Percentiles rank a stretch among this genome's conserved stretches.
phyloP scores from a whole-genome alignment of 2,113 vertebrate species.

The Eleginops maclovinus region DNA sequence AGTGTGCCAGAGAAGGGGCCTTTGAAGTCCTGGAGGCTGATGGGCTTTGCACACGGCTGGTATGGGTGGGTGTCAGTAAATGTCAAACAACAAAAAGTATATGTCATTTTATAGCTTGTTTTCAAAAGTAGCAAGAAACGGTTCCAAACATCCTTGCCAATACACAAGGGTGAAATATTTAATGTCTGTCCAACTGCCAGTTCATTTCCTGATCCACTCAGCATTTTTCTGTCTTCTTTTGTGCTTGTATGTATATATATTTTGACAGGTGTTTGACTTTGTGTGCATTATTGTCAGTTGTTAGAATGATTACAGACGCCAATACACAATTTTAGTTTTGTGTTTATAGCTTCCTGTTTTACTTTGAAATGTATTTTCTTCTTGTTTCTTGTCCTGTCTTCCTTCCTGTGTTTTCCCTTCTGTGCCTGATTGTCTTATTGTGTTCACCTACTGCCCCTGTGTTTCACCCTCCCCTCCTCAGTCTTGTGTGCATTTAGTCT shows the following conservation, averaged over 20 bases:
- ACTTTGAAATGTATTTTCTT: too few species aligned
- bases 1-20: neutral
- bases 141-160: conserved; percentile 6
- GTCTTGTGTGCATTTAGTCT: too few species aligned
- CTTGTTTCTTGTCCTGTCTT: too few species aligned
- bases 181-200: conserved; percentile 2
- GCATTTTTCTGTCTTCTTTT: conserved; percentile 7
- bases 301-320: conserved; percentile 11
- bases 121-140: neutral
- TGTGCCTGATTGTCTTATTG: too few species aligned
- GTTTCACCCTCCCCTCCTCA: too few species aligned
- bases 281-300: conserved; percentile 4
- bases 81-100: neutral
- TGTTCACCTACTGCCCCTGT: too few species aligned
- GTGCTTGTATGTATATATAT: neutral
- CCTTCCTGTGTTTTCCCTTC: too few species aligned
- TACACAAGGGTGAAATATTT: conserved; percentile 15
- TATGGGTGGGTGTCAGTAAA: conserved; percentile 22
- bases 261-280: neutral
- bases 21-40: conserved; percentile 55
- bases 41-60: conserved; percentile 11
- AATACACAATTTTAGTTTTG: too few species aligned
- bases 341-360: too few species aligned
- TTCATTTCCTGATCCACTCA: neutral
- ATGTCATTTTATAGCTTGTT: conserved; percentile 3